Conservation (phyloP, 2,113 vertebrate genomes). For the Aegotheles bennettii region DNA sequence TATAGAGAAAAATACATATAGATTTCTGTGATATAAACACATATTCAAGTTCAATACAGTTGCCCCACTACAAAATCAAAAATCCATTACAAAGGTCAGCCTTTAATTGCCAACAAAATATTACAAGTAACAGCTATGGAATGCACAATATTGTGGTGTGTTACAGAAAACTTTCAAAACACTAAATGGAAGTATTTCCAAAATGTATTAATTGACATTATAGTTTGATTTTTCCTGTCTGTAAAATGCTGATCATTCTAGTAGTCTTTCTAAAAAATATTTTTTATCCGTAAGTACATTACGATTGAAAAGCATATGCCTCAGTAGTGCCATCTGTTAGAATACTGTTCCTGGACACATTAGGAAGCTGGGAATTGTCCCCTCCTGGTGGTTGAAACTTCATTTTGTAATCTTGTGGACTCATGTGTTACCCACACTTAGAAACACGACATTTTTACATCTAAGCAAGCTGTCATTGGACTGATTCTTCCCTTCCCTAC, state of each 20-base stretch:
- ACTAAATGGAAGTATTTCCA: not conserved
- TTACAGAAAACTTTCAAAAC: not conserved
- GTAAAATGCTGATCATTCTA: not conserved
- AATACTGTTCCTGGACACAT: not conserved
- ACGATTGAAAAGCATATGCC: not conserved
- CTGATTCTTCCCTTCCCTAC: not conserved
- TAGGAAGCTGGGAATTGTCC: not conserved
- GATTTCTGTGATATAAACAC: not conserved
- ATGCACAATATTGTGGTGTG: not conserved
- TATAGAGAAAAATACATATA: not conserved
- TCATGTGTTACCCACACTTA: not conserved
- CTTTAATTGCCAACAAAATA: not conserved
- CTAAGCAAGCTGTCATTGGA: not conserved
- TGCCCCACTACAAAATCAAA: not conserved
- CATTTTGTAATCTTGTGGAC: not conserved
- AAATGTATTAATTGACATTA: not conserved
- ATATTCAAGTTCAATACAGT: not conserved
- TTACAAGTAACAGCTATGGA: not conserved
- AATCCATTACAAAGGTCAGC: not conserved
- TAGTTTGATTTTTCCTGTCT: not conserved
- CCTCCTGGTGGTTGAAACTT: not conserved
- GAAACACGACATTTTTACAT: not conserved
- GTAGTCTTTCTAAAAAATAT: not conserved
- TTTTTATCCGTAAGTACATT: not conserved
- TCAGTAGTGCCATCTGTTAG: not conserved